Conservation (phyloP, 2,888 invertebrate species). For the Rotaria socialis region DNA sequence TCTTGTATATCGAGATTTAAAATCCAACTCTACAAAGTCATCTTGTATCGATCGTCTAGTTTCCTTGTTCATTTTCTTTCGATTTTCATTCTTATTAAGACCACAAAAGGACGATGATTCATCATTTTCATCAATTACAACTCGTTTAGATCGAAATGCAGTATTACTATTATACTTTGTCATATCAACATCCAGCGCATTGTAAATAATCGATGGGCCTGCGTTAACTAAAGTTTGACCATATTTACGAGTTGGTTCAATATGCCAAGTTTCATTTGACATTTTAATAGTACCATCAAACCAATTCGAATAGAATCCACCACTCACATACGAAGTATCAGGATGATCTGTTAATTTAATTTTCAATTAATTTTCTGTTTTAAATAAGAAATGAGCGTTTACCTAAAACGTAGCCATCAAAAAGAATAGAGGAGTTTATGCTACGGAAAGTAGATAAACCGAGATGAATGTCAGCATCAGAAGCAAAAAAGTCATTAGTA, state of each 20-base stretch:
- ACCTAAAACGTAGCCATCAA: background rate
- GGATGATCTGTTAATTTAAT: conserved; percentile 28
- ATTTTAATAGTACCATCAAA: conserved; percentile 40
- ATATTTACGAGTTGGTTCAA: conserved; percentile 41
- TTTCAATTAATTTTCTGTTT: background rate
- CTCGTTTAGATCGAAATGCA: conserved; percentile 31
- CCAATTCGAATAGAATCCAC: conserved; percentile 39
- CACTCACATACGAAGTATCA: conserved; percentile 37
- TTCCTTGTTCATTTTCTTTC: conserved; percentile 40
- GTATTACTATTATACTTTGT: background rate
- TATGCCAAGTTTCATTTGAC: conserved; percentile 24
- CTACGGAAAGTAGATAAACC: background rate
- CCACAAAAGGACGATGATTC: conserved; percentile 12
- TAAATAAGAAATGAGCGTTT: background rate
- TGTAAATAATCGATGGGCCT: conserved; percentile 41
- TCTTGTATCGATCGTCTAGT: background rate
- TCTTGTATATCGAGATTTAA: conserved; percentile 36
- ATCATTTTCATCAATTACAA: background rate
- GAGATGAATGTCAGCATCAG: background rate
- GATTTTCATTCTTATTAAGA: background rate
- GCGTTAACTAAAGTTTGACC: background rate
- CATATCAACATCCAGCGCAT: conserved; percentile 38
- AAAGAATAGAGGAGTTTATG: background rate
- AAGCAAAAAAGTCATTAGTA: background rate
- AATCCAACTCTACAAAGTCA: conserved; percentile 10